These are phyloP conservation scores for Heterotis niloticus DNA, from an alignment of 2,113 vertebrate genomes.

Conservation along the genomic window DNA sequence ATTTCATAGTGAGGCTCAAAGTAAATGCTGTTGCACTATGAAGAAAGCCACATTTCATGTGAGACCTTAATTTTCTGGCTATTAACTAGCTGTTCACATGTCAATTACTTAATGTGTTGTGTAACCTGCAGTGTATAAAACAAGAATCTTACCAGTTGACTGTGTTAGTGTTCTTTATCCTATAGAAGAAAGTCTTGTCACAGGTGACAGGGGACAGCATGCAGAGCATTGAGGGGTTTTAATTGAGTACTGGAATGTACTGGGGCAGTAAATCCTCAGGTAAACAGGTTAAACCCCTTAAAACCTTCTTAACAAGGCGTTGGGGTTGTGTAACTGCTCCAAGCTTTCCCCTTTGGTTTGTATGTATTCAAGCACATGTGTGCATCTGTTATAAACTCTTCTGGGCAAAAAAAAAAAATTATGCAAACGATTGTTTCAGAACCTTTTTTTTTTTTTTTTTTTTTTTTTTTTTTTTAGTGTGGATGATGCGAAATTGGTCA, in stretches of 20 bases:
- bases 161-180: background rate
- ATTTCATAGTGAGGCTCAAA: no score
- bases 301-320: background rate
- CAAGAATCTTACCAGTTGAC: background rate
- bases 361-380: background rate
- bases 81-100: no score
- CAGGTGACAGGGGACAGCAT: background rate
- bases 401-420: background rate
- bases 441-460: background rate
- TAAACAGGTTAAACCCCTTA: constrained; percentile 18
- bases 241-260: background rate
- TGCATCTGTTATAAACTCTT: background rate
- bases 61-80: no score
- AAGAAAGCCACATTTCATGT: no score
- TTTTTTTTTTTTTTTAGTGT: no score
- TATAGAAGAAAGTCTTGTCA: constrained; percentile 12
- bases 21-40: no score
- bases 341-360: background rate
- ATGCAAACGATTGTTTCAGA: background rate
- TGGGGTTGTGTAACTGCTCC: background rate
- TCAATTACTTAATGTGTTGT: no score
- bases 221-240: background rate
- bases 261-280: constrained; percentile 11
- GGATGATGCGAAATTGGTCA: constrained; percentile 22
- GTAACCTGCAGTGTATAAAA: no score